Base-by-base conservation (phyloP, 2,888 invertebrate species). In the Cephus spinipes region DNA sequence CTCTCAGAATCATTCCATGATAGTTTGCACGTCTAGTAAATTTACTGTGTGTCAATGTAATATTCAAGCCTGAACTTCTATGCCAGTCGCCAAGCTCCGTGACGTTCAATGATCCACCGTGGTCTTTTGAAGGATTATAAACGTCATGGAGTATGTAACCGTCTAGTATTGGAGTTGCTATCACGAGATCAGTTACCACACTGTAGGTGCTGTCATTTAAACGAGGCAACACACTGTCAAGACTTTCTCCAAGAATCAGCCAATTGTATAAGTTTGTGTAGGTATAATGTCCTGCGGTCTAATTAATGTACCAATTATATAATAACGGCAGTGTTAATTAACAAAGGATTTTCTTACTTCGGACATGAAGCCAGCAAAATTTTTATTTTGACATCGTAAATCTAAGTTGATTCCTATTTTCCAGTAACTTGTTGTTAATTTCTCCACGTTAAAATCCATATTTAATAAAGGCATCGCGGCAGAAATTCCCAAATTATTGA, bases 191-290 rank as follows among this genome's bases (percentile, higher is more conserved):
- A 12, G 89, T 89, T 12, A 84, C 82, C 40, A 86, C 80, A 73
- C 84, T 85, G 73, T 84, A 88, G 23, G 87, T 81, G 3, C 78
- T 84, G 30, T 89, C 89, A 76, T 88, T 84, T 31, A 89, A 77
- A 15, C 83, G 35, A 4, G 76, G 32, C 40, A 82, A 74, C 11
- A 80, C 83, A 6, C 81, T 79, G 36, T 83, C 79, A 11, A 87
- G 81, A 76, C 81, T 81, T 36, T 83, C 81, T 30, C 83, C 88
- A n/a, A 88, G 32, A 33, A 88, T 81, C 40, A 89, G 77, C 89
- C 89, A 89, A 55, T 82, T 82, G 79, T 89, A 86, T 31, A 86
- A 84, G 9, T 85, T 85, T 12, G 84, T 85, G 79, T 87, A 88
- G 76, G 87, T 82, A 55, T 85, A 80, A 75, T 83, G 77, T 36